phyloP scores from a whole-genome alignment of 1,140 invertebrate genomes.

The Euglossa dilemma region DNA sequence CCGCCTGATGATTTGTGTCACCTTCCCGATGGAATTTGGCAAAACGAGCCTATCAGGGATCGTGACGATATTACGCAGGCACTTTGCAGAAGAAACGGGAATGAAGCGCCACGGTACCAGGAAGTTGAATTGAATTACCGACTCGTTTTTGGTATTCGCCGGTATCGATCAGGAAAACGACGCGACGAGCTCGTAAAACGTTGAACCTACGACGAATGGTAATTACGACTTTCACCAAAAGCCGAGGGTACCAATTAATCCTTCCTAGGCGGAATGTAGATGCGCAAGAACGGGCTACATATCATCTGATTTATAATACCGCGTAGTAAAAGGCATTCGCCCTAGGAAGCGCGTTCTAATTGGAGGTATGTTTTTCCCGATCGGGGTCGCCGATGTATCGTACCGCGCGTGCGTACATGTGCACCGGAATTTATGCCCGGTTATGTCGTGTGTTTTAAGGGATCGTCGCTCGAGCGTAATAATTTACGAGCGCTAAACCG shows the following conservation, averaged over 20 bases:
- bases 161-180: neutral
- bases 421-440: conserved; percentile 42
- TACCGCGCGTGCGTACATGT: conserved; percentile 27
- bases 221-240: conserved; percentile 53
- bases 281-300: conserved; percentile 45
- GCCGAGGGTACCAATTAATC: conserved; percentile 53
- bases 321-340: conserved; percentile 47
- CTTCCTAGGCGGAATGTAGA: conserved; percentile 36
- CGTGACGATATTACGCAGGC: no score
- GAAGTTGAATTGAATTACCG: neutral
- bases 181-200: conserved; percentile 20
- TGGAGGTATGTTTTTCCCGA: conserved; percentile 53
- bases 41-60: no score
- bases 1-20: no score
- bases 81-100: neutral
- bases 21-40: no score
- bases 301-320: conserved; percentile 55
- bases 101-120: neutral
- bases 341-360: conserved; percentile 55
- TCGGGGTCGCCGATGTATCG: conserved; percentile 40
- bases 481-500: conserved; percentile 47
- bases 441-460: conserved; percentile 40
- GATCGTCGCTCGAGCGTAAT: conserved; percentile 44
- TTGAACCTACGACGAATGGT: neutral
- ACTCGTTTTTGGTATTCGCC: neutral